Conservation (phyloP, 1,140 invertebrate genomes). For the Ostrea denselamellosa region DNA sequence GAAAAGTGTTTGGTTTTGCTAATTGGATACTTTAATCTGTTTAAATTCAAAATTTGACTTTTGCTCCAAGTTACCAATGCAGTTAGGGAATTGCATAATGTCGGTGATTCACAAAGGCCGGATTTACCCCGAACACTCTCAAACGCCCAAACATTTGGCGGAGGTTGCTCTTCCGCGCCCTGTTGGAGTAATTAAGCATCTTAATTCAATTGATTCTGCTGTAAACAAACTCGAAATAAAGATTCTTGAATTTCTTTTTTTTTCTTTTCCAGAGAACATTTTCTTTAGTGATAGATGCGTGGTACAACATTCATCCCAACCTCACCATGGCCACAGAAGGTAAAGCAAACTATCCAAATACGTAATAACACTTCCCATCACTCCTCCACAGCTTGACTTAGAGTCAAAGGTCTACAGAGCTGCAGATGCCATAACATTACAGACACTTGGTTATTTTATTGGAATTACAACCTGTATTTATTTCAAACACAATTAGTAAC, state of each 20-base stretch:
- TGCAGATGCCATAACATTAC: conserved; percentile 1
- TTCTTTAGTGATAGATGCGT: conserved; percentile 63
- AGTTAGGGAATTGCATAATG: conserved; percentile 21
- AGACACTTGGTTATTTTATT: neutral
- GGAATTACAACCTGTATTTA: neutral
- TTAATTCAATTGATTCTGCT: conserved; percentile 30
- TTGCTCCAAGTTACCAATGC: neutral
- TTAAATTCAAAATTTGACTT: neutral
- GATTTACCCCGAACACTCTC: neutral
- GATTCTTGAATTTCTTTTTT: conserved; percentile 32
- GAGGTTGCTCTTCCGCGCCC: neutral
- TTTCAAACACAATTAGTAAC: conserved; percentile 6
- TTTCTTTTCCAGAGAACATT: conserved; percentile 61
- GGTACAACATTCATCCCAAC: conserved; percentile 59
- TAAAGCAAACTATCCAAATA: conserved; percentile 35
- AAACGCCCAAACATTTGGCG: conserved; percentile 30
- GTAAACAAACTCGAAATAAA: conserved; percentile 24
- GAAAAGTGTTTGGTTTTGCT: neutral
- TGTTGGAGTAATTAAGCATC: conserved; percentile 10
- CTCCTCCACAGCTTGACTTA: neutral
- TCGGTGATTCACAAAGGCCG: conserved; percentile 11
- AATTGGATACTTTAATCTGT: conserved; percentile 23
- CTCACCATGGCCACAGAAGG: conserved; percentile 57
- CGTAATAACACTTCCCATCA: neutral
- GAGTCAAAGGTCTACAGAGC: neutral